These are phyloP conservation scores for Hippocampus comes DNA, from an alignment of 2,113 vertebrate genomes.

Conservation along the genomic window DNA sequence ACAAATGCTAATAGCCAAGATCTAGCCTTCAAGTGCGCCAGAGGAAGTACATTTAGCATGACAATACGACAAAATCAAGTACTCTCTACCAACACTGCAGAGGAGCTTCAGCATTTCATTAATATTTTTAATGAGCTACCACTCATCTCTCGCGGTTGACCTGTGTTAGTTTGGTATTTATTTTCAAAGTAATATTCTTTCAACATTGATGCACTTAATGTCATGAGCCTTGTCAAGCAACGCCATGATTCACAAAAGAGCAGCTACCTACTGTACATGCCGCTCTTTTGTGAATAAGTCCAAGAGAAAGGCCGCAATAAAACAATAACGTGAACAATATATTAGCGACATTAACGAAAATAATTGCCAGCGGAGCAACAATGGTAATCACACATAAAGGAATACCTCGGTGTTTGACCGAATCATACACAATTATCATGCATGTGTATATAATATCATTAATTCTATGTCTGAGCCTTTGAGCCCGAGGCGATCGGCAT, in stretches of 20 bases:
- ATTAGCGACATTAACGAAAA: slow-evolving; percentile 71
- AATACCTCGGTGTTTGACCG: slow-evolving; percentile 87
- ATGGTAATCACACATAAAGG: slow-evolving; percentile 70
- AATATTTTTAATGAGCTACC: slow-evolving; percentile 75
- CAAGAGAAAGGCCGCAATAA: slow-evolving; percentile 64
- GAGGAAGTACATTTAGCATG: slow-evolving; percentile 58
- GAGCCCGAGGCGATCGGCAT: slow-evolving; percentile 86
- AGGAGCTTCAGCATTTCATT: slow-evolving; percentile 66
- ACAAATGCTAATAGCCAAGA: slow-evolving; percentile 53
- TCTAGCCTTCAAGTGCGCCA: slow-evolving; percentile 56
- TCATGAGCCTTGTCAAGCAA: slow-evolving; percentile 63
- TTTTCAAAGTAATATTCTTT: slow-evolving; percentile 75
- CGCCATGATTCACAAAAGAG: slow-evolving; percentile 57
- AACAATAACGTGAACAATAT: slow-evolving; percentile 72
- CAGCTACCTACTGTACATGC: slow-evolving; percentile 53
- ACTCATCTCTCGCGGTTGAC: slow-evolving; percentile 67
- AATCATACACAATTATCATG: slow-evolving; percentile 98
- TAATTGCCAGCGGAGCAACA: slow-evolving; percentile 67
- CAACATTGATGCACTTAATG: slow-evolving; percentile 70
- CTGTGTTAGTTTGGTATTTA: slow-evolving; percentile 70
- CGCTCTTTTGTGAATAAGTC: slow-evolving; percentile 63
- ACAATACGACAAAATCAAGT: slow-evolving; percentile 60
- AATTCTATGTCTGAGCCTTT: slow-evolving; percentile 94
- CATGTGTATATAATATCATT: slow-evolving; percentile 99
- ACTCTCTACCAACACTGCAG: slow-evolving; percentile 40